Evolutionary conservation across 1,140 invertebrate genomes (phyloP).

Genomic region (Drosophila hydei): DNA sequence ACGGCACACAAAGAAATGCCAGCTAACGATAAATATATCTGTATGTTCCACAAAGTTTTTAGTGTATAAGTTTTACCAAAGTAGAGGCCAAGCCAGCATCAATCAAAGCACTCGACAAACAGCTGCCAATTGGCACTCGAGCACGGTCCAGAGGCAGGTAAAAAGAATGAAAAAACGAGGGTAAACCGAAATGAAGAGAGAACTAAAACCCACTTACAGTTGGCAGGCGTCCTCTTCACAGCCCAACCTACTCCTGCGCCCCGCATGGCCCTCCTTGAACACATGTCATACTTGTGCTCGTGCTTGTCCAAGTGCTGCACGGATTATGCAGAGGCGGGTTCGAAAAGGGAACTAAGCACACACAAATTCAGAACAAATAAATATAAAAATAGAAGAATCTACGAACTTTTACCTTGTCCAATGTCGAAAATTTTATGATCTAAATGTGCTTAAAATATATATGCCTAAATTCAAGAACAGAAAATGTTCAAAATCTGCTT

Average conservation of each 20-base stretch:
- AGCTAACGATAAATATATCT: slow-evolving; percentile 14
- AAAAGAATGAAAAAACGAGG: slow-evolving; percentile 6
- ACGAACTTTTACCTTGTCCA: background rate
- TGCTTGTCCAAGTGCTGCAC: slow-evolving; percentile 1
- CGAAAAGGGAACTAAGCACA: background rate
- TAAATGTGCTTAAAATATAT: background rate
- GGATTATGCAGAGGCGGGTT: background rate
- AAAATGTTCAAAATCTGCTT: slow-evolving; percentile 1
- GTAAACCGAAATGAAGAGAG: background rate
- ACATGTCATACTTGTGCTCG: slow-evolving; percentile 16
- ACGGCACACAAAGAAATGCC: background rate
- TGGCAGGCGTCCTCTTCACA: background rate
- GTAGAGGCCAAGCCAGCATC: slow-evolving; percentile 20
- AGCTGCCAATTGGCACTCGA: slow-evolving; percentile 49
- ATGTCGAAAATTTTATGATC: too few relatives aligned
- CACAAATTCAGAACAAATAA: background rate
- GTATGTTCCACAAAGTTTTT: slow-evolving; percentile 3
- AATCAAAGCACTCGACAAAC: slow-evolving; percentile 35
- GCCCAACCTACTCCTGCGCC: background rate
- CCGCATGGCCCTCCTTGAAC: background rate
- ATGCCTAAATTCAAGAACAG: too few relatives aligned
- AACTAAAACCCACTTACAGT: slow-evolving; percentile 19
- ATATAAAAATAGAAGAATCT: background rate
- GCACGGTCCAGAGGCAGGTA: slow-evolving; percentile 39
- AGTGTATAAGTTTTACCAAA: slow-evolving; percentile 47